phyloP scores from a whole-genome alignment of 2,888 invertebrate genomes.

The Tryphoninae sp. region DNA sequence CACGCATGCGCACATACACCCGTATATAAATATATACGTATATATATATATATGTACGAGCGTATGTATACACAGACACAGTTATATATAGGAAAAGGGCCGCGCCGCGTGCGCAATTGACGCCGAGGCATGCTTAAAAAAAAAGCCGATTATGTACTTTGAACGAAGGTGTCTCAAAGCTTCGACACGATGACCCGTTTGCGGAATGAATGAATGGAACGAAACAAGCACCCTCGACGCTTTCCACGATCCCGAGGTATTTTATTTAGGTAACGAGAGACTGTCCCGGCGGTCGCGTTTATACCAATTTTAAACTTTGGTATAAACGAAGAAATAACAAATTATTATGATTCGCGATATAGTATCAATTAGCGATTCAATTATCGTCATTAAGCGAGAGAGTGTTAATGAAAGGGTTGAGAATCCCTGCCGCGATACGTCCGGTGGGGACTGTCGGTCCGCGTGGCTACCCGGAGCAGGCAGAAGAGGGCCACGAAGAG shows the following conservation, averaged over 20 bases:
- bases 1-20: neutral
- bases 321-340: neutral
- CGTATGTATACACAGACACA: neutral
- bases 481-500: slow-evolving; percentile 58
- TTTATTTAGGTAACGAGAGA: no score
- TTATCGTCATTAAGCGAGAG: slow-evolving; percentile 4
- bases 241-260: no score
- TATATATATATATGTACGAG: no score
- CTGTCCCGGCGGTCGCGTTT: no score
- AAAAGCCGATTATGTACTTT: slow-evolving; percentile 23
- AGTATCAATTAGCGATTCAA: slow-evolving; percentile 8
- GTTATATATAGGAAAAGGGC: neutral
- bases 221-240: neutral
- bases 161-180: slow-evolving; percentile 6
- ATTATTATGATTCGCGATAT: slow-evolving; percentile 8
- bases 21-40: no score
- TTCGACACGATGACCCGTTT: slow-evolving; percentile 21
- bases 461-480: slow-evolving; percentile 68
- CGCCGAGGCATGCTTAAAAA: neutral
- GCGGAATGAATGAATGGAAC: slow-evolving; percentile 18
- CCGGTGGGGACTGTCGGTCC: slow-evolving; percentile 61
- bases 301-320: neutral
- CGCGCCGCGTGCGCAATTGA: neutral
- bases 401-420: slow-evolving; percentile 41
- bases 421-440: slow-evolving; percentile 61